Evolutionary conservation across 1,140 invertebrate genomes (phyloP).

Genomic region (Macrobrachium rosenbergii): DNA sequence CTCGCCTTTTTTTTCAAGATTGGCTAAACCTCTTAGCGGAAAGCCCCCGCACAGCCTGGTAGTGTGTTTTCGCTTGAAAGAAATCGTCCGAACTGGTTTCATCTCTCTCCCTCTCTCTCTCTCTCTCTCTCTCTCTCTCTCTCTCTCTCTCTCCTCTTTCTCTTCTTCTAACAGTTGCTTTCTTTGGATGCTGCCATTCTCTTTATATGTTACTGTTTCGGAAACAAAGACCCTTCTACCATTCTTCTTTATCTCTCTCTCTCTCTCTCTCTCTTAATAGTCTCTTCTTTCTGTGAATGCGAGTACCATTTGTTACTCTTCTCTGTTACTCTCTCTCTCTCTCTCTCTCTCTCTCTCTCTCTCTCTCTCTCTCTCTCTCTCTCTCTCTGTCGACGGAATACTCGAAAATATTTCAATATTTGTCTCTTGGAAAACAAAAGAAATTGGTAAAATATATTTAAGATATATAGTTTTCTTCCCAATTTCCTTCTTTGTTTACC

Average conservation of each 20-base stretch:
- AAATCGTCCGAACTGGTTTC: not conserved
- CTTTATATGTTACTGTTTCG: not conserved
- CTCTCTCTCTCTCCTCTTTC: not conserved
- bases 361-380: slow-evolving; percentile 28
- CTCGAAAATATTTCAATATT: not conserved
- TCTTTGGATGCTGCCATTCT: too few relatives aligned
- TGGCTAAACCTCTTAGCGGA: too few relatives aligned
- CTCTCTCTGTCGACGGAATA: not conserved
- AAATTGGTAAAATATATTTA: not conserved
- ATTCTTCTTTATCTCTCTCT: slow-evolving; percentile 12
- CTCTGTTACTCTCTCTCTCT: slow-evolving; percentile 21
- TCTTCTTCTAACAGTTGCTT: not conserved
- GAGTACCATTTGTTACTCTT: too few relatives aligned
- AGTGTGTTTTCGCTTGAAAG: too few relatives aligned
- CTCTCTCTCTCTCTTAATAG: slow-evolving; percentile 29
- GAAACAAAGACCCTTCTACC: not conserved
- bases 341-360: slow-evolving; percentile 23
- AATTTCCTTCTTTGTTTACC: too few relatives aligned
- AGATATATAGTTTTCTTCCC: too few relatives aligned
- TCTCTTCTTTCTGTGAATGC: too few relatives aligned
- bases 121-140: not conserved
- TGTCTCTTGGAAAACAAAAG: not conserved
- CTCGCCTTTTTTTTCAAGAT: not conserved
- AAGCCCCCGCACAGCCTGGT: too few relatives aligned
- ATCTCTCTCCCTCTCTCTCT: slow-evolving; percentile 13